phyloP scores from a whole-genome alignment of 2,113 vertebrate species.

The Gorsachius goisagi region DNA sequence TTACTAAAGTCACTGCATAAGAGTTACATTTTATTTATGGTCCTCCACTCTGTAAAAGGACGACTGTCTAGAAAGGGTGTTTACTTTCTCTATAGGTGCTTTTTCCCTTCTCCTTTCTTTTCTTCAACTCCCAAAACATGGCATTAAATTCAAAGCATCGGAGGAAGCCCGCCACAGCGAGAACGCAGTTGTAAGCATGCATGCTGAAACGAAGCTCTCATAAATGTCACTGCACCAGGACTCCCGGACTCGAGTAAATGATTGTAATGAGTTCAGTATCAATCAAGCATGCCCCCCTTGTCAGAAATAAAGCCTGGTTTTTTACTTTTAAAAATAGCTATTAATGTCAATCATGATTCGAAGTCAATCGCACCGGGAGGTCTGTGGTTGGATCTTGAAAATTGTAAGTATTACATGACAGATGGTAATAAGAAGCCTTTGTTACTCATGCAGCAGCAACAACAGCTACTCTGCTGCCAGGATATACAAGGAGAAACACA shows the following conservation, averaged over 20 bases:
- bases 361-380: not conserved
- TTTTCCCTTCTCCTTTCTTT: not conserved
- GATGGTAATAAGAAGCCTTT: slow-evolving; percentile 26
- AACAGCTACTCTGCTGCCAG: not conserved
- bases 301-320: slow-evolving; percentile 1
- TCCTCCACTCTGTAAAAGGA: not conserved
- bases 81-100: not conserved
- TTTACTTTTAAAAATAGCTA: slow-evolving; percentile 23
- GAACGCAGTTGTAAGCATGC: not conserved
- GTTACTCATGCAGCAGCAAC: not conserved
- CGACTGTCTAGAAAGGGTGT: not conserved
- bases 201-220: slow-evolving; percentile 6
- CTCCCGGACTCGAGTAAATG: not conserved
- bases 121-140: rapidly evolving
- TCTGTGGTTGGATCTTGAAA: not conserved
- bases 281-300: not conserved
- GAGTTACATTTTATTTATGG: not conserved
- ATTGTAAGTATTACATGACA: slow-evolving; percentile 15
- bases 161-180: rapidly evolving
- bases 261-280: slow-evolving; percentile 10
- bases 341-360: not conserved
- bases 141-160: not conserved
- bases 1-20: not conserved
- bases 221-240: not conserved
- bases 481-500: not conserved